Percentiles rank a stretch among this genome's conserved stretches.
phyloP scores from a whole-genome alignment of 2,797 vertebrate genomes.

The Cryptoblepharus egeriae region DNA sequence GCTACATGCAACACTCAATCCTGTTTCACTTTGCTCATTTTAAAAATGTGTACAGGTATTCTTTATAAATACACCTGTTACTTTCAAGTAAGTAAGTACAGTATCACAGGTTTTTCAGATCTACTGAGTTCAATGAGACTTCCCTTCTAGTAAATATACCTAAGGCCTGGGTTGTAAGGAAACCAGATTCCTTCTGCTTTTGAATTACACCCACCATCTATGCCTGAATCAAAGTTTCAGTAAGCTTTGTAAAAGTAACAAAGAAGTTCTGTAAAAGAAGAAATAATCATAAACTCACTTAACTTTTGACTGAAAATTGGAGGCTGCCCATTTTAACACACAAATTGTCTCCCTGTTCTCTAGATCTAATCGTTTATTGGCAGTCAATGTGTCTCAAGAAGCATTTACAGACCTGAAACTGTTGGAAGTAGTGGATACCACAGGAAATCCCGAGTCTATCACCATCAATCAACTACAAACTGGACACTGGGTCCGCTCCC shows the following conservation, averaged over 20 bases:
- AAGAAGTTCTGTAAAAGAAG: not conserved
- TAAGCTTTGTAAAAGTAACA: too few species aligned
- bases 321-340: not conserved
- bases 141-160: not conserved
- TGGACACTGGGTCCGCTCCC: not conserved
- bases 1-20: too few species aligned
- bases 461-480: constrained; percentile 36
- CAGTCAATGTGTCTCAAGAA: constrained; percentile 46
- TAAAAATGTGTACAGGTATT: too few species aligned
- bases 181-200: not conserved
- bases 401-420: constrained; percentile 65
- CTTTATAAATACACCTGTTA: not conserved
- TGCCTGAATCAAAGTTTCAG: not conserved
- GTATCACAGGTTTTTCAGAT: too few species aligned
- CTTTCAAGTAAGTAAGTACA: not conserved
- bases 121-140: not conserved
- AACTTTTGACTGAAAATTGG: not conserved
- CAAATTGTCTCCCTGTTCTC: not conserved
- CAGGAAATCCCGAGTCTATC: constrained; percentile 62
- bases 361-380: constrained; percentile 68
- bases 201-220: not conserved
- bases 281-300: not conserved
- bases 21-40: too few species aligned
- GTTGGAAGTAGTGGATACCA: constrained; percentile 62
- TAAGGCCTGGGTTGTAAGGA: not conserved